Conservation (phyloP, 2,113 vertebrate genomes). For the Dolichallabes microphthalmus region DNA sequence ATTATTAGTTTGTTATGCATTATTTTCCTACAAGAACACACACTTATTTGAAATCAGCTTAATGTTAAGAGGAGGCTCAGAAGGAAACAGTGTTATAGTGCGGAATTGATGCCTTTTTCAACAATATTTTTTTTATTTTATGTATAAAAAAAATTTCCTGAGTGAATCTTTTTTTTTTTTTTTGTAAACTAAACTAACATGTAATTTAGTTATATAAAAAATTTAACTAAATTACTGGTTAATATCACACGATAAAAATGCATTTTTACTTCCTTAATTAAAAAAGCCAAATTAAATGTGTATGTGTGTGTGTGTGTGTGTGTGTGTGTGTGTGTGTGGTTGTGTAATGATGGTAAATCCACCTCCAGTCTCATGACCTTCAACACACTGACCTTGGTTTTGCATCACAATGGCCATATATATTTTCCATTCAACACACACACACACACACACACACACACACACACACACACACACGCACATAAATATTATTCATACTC, state of each 20-base stretch:
- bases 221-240: not conserved
- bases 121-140: not conserved
- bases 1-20: not conserved
- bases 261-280: not conserved
- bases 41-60: not conserved
- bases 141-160: too few relatives aligned
- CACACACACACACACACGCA: not conserved
- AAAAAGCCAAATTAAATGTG: not conserved
- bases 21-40: not conserved
- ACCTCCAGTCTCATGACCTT: conserved; percentile 7
- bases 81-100: not conserved
- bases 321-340: not conserved
- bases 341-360: not conserved
- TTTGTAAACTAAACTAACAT: not conserved
- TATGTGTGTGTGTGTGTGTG: not conserved
- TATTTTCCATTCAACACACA: not conserved
- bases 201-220: not conserved
- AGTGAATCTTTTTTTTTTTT: not conserved
- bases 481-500: conserved; percentile 10
- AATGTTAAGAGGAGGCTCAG: not conserved
- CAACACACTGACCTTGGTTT: conserved; percentile 6
- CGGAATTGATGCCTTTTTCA: not conserved
- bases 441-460: not conserved
- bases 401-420: not conserved
- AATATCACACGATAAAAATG: not conserved